Conservation (phyloP, 1,140 invertebrate genomes). For the Hyles vespertilio region DNA sequence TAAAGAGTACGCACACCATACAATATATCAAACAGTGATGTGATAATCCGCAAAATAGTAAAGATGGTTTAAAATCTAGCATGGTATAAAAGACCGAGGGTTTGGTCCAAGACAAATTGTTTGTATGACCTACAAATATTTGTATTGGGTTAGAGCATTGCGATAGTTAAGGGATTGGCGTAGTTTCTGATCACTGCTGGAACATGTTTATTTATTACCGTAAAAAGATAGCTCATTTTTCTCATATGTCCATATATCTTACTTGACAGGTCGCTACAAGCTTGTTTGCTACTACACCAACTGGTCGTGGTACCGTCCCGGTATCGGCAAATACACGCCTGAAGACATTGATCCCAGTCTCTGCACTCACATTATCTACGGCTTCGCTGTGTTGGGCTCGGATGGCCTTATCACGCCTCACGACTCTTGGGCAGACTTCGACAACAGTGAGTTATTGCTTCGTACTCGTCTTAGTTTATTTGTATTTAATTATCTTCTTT, state of each 20-base stretch:
- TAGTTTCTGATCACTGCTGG: background rate
- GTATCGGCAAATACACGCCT: conserved; percentile 86
- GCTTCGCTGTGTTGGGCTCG: conserved; percentile 91
- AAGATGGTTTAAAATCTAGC: too few relatives aligned
- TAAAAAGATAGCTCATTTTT: conserved; percentile 2
- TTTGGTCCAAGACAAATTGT: too few relatives aligned
- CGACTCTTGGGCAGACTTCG: conserved; percentile 92
- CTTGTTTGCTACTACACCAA: conserved; percentile 96
- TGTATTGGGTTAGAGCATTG: too few relatives aligned
- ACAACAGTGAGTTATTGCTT: conserved; percentile 80
- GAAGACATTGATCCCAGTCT: conserved; percentile 90
- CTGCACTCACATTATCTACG: conserved; percentile 95
- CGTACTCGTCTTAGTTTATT: background rate
- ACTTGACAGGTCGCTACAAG: conserved; percentile 77
- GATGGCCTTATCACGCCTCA: conserved; percentile 88
- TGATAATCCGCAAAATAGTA: too few relatives aligned
- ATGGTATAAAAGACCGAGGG: too few relatives aligned
- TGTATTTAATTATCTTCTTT: background rate
- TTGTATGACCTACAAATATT: too few relatives aligned
- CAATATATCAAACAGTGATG: too few relatives aligned
- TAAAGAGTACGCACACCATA: conserved; percentile 26
- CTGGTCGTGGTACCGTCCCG: conserved; percentile 94
- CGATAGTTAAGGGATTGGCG: too few relatives aligned
- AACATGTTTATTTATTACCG: background rate
- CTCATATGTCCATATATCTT: conserved; percentile 7